A percentile compares a stretch with the other conserved stretches of the same genome.
These are phyloP conservation scores for Halesus radiatus DNA, from an alignment of 1,140 invertebrate species.

Conservation along the genomic window DNA sequence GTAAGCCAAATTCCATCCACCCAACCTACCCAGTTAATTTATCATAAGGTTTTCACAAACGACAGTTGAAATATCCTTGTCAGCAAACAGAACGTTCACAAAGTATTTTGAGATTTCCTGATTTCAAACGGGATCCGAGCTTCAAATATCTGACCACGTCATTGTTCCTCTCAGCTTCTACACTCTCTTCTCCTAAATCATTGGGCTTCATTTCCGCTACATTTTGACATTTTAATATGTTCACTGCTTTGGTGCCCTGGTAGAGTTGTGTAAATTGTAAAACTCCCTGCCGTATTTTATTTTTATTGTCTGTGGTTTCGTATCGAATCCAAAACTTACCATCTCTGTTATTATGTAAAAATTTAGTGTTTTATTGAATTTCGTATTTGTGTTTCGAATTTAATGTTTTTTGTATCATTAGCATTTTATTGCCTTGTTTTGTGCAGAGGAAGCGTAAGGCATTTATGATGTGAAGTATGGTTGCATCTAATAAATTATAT, in stretches of 20 bases:
- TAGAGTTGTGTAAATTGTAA: too few species aligned
- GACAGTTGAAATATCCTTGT: too few species aligned
- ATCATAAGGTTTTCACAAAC: too few species aligned
- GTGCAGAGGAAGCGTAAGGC: too few species aligned
- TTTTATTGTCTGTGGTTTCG: too few species aligned
- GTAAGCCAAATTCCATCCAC: too few species aligned
- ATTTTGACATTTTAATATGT: slow-evolving; percentile 27
- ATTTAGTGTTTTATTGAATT: slow-evolving; percentile 19
- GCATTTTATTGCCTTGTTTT: background rate
- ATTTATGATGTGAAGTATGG: too few species aligned
- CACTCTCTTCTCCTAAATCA: slow-evolving; percentile 13
- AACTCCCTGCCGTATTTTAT: too few species aligned
- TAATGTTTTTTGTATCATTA: slow-evolving; percentile 26
- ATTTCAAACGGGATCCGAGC: slow-evolving; percentile 1
- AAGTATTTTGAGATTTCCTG: slow-evolving; percentile 14
- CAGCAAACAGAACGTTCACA: background rate
- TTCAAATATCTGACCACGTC: slow-evolving; percentile 12
- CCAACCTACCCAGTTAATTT: too few species aligned
- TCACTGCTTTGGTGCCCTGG: background rate
- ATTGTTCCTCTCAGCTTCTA: background rate
- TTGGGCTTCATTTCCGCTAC: slow-evolving; percentile 24
- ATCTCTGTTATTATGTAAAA: background rate
- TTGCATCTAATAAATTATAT: too few species aligned
- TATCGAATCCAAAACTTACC: too few species aligned
- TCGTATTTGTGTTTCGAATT: slow-evolving; percentile 33